A percentile compares a stretch with the other conserved stretches of the same genome.
Evolutionary conservation across 2,797 vertebrate genomes (phyloP).

Genomic region (Sylvilagus floridanus): DNA sequence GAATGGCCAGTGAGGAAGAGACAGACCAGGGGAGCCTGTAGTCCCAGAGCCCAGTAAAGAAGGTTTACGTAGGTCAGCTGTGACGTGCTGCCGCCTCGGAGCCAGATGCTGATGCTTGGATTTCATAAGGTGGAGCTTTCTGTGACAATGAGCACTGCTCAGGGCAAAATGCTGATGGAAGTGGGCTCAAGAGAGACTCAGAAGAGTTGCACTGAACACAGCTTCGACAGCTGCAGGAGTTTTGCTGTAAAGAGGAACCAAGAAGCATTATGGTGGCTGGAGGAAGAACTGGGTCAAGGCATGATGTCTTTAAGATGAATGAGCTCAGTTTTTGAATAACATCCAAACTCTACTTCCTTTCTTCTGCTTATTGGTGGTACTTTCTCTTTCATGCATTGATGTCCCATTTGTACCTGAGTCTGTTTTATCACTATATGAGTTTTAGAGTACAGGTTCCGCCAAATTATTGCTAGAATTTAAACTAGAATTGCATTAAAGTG

Average conservation of each 20-base stretch:
- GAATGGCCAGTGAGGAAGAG: not conserved
- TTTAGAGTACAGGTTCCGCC: not conserved
- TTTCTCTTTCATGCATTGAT: not conserved
- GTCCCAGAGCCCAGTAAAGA: not conserved
- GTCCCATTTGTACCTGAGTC: not conserved
- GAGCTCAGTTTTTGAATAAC: not conserved
- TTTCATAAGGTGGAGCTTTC: not conserved
- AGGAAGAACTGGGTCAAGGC: not conserved
- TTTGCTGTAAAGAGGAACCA: not conserved
- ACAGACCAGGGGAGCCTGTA: not conserved
- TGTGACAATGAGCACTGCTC: not conserved
- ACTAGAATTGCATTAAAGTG: slow-evolving; percentile 5
- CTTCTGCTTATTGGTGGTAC: not conserved
- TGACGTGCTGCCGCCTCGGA: not conserved
- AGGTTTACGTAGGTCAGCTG: too few species aligned
- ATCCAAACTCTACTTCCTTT: not conserved
- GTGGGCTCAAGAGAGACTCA: not conserved
- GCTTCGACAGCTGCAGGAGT: not conserved
- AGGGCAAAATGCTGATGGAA: not conserved
- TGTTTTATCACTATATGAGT: not conserved
- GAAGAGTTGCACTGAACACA: not conserved
- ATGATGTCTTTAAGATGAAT: not conserved
- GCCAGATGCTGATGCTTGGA: not conserved
- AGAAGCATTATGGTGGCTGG: not conserved
- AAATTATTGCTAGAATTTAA: not conserved